phyloP scores from a whole-genome alignment of 2,113 vertebrate species.

The Lathamus discolor region DNA sequence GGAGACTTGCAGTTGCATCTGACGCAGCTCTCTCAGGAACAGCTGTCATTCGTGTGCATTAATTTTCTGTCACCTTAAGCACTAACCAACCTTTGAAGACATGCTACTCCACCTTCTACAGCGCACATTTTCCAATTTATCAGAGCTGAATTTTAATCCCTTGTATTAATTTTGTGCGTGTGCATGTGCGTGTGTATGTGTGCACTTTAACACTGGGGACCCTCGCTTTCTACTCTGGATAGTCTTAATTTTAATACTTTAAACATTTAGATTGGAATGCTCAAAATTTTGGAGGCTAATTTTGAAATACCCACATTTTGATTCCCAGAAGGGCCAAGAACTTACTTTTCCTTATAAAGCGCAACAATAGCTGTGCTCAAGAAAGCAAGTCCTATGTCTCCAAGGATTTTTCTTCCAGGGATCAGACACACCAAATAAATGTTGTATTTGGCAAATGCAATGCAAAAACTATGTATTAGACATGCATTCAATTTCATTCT shows the following conservation, averaged over 20 bases:
- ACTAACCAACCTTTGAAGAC: conserved; percentile 28
- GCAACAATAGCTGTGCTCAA: conserved; percentile 19
- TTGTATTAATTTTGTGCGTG: not conserved
- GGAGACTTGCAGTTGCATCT: not conserved
- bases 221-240: not conserved
- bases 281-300: conserved; percentile 19
- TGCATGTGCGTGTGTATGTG: not conserved
- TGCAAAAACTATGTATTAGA: conserved; percentile 36
- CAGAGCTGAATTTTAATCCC: conserved; percentile 32
- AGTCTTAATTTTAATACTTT: not conserved
- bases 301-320: not conserved
- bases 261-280: not conserved
- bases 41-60: conserved; percentile 13
- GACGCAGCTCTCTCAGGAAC: conserved; percentile 5
- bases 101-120: not conserved
- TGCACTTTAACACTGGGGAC: not conserved
- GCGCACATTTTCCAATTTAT: not conserved
- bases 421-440: conserved; percentile 40
- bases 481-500: conserved; percentile 44
- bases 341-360: conserved; percentile 37
- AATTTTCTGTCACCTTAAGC: conserved; percentile 49
- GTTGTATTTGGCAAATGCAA: conserved; percentile 13
- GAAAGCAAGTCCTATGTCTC: conserved; percentile 48
- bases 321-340: not conserved
- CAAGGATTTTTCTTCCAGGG: conserved; percentile 43